These are phyloP conservation scores for Polypterus senegalus DNA, from an alignment of 2,113 vertebrate genomes.

Conservation along the genomic window DNA sequence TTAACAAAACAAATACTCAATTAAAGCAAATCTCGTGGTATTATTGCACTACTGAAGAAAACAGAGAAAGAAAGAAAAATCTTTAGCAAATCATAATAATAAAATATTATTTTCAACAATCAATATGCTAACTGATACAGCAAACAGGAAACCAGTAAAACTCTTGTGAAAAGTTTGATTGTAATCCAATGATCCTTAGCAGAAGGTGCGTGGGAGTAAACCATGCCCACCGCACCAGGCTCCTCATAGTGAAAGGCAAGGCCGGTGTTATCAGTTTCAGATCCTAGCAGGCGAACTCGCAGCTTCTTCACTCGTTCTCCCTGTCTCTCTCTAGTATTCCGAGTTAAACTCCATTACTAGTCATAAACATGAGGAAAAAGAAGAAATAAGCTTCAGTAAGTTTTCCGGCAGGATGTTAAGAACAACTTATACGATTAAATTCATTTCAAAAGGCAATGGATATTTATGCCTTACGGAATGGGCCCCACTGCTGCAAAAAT, in stretches of 20 bases:
- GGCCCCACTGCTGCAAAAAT: no score
- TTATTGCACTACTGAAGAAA: no score
- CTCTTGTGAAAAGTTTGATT: slow-evolving; percentile 21
- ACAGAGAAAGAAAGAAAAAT: no score
- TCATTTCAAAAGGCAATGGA: slow-evolving; percentile 32
- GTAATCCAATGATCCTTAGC: slow-evolving; percentile 24
- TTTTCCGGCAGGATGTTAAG: slow-evolving; percentile 23
- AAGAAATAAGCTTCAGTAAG: not conserved
- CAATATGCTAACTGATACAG: slow-evolving; percentile 5
- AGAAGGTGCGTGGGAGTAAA: slow-evolving; percentile 35
- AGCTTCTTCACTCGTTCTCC: not conserved
- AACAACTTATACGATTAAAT: slow-evolving; percentile 30
- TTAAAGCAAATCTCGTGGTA: no score
- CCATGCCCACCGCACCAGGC: slow-evolving; percentile 19
- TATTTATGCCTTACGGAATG: no score
- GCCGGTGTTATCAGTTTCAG: slow-evolving; percentile 19
- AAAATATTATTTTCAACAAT: no score
- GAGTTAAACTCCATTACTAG: no score
- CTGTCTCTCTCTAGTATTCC: not conserved
- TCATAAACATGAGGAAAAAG: no score
- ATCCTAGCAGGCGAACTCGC: slow-evolving; percentile 15
- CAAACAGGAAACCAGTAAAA: slow-evolving; percentile 11
- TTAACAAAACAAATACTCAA: no score
- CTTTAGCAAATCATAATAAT: no score
- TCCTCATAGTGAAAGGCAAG: slow-evolving; percentile 22